phyloP scores from a whole-genome alignment of 2,113 vertebrate genomes.

The Cranoglanis bouderius region DNA sequence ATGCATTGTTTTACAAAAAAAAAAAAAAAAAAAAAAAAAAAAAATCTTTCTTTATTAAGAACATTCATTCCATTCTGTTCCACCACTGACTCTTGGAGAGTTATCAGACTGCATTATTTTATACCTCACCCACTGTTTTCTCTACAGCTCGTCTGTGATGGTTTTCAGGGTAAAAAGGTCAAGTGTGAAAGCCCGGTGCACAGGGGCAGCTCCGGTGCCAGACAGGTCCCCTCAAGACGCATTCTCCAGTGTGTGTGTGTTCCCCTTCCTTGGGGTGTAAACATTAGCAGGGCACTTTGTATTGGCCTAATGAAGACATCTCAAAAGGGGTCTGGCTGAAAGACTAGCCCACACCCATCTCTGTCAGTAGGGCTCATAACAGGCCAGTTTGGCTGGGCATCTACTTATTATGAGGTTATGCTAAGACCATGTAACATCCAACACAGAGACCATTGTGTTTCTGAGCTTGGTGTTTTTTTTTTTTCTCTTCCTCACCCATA shows the following conservation, averaged over 20 bases:
- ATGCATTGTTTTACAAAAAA: slow-evolving; percentile 61
- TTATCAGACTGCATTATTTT: slow-evolving; percentile 45
- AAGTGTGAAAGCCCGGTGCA: slow-evolving; percentile 41
- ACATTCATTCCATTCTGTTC: slow-evolving; percentile 73
- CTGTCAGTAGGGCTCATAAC: slow-evolving; percentile 55
- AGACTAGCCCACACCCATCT: slow-evolving; percentile 46
- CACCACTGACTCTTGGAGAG: slow-evolving; percentile 48
- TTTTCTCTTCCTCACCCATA: slow-evolving; percentile 59
- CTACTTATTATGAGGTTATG: slow-evolving; percentile 68
- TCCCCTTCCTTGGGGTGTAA: slow-evolving; percentile 74
- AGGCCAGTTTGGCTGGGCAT: slow-evolving; percentile 67
- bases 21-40: slow-evolving; percentile 32
- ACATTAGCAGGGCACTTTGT: slow-evolving; percentile 67
- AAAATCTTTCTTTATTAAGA: slow-evolving; percentile 51
- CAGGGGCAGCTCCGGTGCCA: slow-evolving; percentile 51
- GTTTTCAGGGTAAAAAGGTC: slow-evolving; percentile 46
- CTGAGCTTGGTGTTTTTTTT: slow-evolving; percentile 32
- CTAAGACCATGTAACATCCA: slow-evolving; percentile 62
- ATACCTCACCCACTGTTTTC: slow-evolving; percentile 51
- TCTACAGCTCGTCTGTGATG: slow-evolving; percentile 45
- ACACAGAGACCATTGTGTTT: slow-evolving; percentile 76
- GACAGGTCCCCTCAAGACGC: slow-evolving; percentile 56
- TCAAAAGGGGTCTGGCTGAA: slow-evolving; percentile 41
- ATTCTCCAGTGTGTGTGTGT: slow-evolving; percentile 75
- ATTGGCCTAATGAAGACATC: slow-evolving; percentile 42